Conservation (phyloP, 2,888 invertebrate genomes). For the Eupithecia centaureata region DNA sequence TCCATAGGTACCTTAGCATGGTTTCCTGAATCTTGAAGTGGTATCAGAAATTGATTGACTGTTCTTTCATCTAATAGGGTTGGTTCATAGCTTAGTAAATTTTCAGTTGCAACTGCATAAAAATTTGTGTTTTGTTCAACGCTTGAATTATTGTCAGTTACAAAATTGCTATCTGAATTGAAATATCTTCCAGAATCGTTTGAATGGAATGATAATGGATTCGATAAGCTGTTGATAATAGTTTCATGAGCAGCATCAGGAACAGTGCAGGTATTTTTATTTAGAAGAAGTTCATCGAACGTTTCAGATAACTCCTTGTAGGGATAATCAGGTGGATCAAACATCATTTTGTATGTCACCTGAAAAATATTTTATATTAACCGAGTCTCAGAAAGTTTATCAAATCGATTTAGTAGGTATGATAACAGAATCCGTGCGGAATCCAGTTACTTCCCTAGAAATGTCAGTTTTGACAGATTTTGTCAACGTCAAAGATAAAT, state of each 20-base stretch:
- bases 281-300: conserved; percentile 68
- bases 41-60: conserved; percentile 75
- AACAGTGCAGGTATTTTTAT: conserved; percentile 35
- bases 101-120: conserved; percentile 64
- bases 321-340: conserved; percentile 78
- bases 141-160: conserved; percentile 46
- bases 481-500: neutral
- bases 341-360: conserved; percentile 63
- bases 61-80: conserved; percentile 74
- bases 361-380: conserved; percentile 6
- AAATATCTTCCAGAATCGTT: conserved; percentile 67
- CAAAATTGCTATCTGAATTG: conserved; percentile 56
- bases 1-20: conserved; percentile 51
- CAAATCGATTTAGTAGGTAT: neutral
- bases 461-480: neutral
- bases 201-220: conserved; percentile 62
- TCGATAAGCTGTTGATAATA: conserved; percentile 36
- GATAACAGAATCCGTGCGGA: no score
- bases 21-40: conserved; percentile 59
- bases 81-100: conserved; percentile 68
- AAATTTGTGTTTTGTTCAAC: conserved; percentile 33
- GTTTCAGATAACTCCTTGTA: conserved; percentile 73
- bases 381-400: neutral
- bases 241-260: conserved; percentile 29
- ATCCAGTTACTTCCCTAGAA: neutral